phyloP scores from a whole-genome alignment of 2,888 invertebrate species.

The Andrena bucephala region DNA sequence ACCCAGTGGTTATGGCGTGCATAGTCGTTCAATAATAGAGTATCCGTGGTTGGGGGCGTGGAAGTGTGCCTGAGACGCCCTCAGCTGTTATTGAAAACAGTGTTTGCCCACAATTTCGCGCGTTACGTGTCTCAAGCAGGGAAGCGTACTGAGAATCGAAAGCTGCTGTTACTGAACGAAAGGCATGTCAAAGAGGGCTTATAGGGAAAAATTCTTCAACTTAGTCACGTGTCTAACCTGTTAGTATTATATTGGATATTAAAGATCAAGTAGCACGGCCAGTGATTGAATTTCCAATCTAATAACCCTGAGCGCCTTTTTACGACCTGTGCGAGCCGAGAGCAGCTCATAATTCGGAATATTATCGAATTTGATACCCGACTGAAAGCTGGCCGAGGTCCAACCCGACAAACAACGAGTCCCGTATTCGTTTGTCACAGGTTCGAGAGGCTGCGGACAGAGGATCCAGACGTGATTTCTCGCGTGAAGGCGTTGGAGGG shows the following conservation, averaged over 20 bases:
- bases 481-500: slow-evolving; percentile 76
- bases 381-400: slow-evolving; percentile 10
- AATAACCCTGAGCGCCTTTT: background rate
- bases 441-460: slow-evolving; percentile 76
- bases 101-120: background rate
- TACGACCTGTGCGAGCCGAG: background rate
- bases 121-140: background rate
- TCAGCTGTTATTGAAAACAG: slow-evolving; percentile 12
- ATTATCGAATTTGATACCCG: slow-evolving; percentile 6
- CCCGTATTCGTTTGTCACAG: slow-evolving; percentile 56
- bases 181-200: background rate
- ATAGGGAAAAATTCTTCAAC: background rate
- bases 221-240: background rate
- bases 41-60: slow-evolving; percentile 5
- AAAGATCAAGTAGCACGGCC: too few relatives aligned
- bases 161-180: background rate
- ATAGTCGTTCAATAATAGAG: slow-evolving; percentile 17
- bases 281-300: background rate
- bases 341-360: background rate
- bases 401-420: background rate
- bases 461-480: slow-evolving; percentile 70
- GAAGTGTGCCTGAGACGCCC: background rate
- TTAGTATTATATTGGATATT: too few relatives aligned
- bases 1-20: slow-evolving; percentile 3
- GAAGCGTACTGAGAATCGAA: background rate